Evolutionary conservation across 2,113 vertebrate species (phyloP), one percentile per base, ranked within the genome.

Genomic region (Accipiter cooperii): DNA sequence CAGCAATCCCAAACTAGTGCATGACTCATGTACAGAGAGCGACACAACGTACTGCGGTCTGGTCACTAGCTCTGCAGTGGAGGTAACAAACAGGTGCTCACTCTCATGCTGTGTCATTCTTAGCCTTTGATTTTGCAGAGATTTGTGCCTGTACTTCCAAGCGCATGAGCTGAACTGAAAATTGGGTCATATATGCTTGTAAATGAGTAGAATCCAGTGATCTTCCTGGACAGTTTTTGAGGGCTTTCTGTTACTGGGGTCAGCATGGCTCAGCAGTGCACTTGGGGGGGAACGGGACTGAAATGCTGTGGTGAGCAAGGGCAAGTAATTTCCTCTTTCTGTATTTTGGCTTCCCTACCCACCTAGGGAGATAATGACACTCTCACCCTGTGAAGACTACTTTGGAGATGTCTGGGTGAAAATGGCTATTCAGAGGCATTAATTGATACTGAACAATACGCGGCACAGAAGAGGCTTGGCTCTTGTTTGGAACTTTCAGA

Each of bases 11-110:
- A 40, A 5, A 8, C 17, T 8, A 52, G 44, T 6, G 4, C 31
- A 3, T 5, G 40, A 19, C 20, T 61, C 8, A 0, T 0, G 3
- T 9, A 42, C 13, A 8, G 38, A 4, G 33, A 26, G 34, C 17
- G 73, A 11, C 28, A 7, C 16, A 25, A 7, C 1, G 8, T 0
- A 1, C 42, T 10, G 1, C 0, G 3, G 20, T 4, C n/a, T 1
- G 0, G 19, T 33, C 61, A 5, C 51, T 1, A 26, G 3, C 11
- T 76, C 63, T 11, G 13, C 70, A 9, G 12, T 9, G 47, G 36
- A 47, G 55, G n/a, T 34, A 9, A 24, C 63, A 36, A 17, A 25
- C 0, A 3, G 46, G 11, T 49, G 4, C 38, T 85, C 1, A 1
- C 18, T 68, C 52, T 64, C 40, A 21, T 7, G 55, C 57, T 24